Evolutionary conservation across 1,140 invertebrate genomes (phyloP).

Genomic region (Pectinophora gossypiella): DNA sequence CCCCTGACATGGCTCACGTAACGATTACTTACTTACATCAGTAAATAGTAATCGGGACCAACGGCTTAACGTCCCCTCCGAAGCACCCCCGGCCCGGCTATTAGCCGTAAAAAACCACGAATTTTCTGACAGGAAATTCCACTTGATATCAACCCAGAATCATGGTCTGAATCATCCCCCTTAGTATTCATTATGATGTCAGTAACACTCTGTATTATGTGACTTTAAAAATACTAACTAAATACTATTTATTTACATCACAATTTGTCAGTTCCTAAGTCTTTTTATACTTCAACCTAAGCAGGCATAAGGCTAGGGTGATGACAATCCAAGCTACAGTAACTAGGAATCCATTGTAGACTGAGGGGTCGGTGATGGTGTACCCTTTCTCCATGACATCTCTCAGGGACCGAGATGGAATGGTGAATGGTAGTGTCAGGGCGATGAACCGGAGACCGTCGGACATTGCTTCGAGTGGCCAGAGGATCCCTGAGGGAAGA

Average conservation of each 20-base stretch:
- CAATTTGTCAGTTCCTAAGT: constrained; percentile 33
- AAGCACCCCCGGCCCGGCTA: too few relatives aligned
- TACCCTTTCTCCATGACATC: constrained; percentile 80
- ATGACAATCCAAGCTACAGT: constrained; percentile 75
- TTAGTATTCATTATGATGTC: too few relatives aligned
- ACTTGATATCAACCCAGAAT: too few relatives aligned
- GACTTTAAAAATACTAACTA: not conserved
- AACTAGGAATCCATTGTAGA: constrained; percentile 78
- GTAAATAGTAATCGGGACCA: too few relatives aligned
- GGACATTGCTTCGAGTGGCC: constrained; percentile 91
- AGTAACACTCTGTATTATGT: too few relatives aligned
- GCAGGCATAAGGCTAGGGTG: constrained; percentile 41
- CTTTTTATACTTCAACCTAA: constrained; percentile 48
- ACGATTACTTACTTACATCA: too few relatives aligned
- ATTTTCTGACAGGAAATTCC: too few relatives aligned
- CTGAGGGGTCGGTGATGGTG: constrained; percentile 70
- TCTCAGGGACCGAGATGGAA: constrained; percentile 79
- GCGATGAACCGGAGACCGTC: constrained; percentile 75
- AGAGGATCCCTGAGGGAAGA: constrained; percentile 84
- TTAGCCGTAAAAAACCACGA: too few relatives aligned
- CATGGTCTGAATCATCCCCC: too few relatives aligned
- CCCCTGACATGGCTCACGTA: too few relatives aligned
- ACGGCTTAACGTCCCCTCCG: too few relatives aligned
- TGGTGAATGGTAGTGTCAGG: constrained; percentile 79
- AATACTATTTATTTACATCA: constrained; percentile 1